These are phyloP conservation scores for Pteronura brasiliensis DNA, from an alignment of 2,113 vertebrate genomes.

Conservation along the genomic window DNA sequence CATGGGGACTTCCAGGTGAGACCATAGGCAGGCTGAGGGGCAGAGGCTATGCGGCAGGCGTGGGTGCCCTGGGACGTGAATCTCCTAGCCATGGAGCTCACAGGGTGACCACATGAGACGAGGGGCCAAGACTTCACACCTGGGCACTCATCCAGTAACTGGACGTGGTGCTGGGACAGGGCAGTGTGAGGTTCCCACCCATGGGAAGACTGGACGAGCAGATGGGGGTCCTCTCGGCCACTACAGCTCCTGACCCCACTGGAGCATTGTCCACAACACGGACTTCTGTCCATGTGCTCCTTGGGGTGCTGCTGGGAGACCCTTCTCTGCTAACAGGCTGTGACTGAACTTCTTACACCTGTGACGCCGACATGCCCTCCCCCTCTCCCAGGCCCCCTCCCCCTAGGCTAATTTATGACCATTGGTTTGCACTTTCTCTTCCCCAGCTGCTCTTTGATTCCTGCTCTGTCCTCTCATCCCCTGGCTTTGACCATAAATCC, in stretches of 20 bases:
- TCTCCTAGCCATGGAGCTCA: no score
- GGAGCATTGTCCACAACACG: rapidly evolving
- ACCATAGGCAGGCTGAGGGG: no score
- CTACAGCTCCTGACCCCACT: neutral
- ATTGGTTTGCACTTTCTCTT: rapidly evolving
- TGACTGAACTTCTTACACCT: neutral
- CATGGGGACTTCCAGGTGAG: neutral
- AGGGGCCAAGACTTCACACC: neutral
- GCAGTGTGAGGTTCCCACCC: neutral
- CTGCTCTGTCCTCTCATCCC: neutral
- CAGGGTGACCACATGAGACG: neutral
- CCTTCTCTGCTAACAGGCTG: neutral
- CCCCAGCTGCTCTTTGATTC: no score
- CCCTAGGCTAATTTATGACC: neutral
- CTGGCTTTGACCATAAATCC: neutral
- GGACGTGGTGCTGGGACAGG: rapidly evolving
- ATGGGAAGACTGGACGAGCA: neutral
- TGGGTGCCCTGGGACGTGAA: neutral
- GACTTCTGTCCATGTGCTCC: neutral
- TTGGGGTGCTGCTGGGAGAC: neutral
- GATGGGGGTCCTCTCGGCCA: neutral
- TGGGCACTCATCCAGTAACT: neutral
- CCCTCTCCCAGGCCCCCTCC: no score
- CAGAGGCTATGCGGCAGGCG: neutral
- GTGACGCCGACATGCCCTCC: neutral